Conservation (phyloP, 2,888 invertebrate genomes). For the Apotomis turbidana region DNA sequence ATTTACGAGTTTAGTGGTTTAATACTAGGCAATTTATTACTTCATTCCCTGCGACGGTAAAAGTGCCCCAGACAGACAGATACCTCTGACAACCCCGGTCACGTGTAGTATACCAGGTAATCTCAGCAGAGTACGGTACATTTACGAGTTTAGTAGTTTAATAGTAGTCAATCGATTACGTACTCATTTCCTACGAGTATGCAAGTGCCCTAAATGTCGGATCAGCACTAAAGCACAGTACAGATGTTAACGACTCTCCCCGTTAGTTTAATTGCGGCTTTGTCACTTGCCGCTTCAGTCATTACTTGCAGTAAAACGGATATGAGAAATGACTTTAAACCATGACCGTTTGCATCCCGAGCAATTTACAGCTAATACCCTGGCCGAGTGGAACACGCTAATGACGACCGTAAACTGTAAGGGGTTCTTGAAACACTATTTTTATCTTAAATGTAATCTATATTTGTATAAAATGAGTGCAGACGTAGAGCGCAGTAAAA, state of each 20-base stretch:
- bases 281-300: constrained; percentile 71
- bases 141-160: constrained; percentile 53
- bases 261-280: constrained; percentile 80
- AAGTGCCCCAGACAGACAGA: neutral
- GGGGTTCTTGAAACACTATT: constrained; percentile 55
- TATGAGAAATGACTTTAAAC: constrained; percentile 73
- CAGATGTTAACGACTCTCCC: constrained; percentile 70
- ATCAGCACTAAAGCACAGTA: constrained; percentile 60
- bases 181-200: constrained; percentile 55
- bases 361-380: constrained; percentile 74
- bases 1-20: neutral
- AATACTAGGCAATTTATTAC: neutral
- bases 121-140: constrained; percentile 50
- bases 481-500: neutral
- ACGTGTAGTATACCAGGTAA: neutral
- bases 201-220: constrained; percentile 60
- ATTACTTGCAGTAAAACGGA: constrained; percentile 77
- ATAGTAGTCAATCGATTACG: constrained; percentile 59
- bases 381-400: constrained; percentile 67
- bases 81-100: neutral
- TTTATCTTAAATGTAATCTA: neutral
- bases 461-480: neutral
- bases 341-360: constrained; percentile 66
- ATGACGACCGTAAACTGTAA: constrained; percentile 55
- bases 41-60: neutral